phyloP scores from a whole-genome alignment of 1,140 invertebrate genomes.

The Magallana ariakensis region DNA sequence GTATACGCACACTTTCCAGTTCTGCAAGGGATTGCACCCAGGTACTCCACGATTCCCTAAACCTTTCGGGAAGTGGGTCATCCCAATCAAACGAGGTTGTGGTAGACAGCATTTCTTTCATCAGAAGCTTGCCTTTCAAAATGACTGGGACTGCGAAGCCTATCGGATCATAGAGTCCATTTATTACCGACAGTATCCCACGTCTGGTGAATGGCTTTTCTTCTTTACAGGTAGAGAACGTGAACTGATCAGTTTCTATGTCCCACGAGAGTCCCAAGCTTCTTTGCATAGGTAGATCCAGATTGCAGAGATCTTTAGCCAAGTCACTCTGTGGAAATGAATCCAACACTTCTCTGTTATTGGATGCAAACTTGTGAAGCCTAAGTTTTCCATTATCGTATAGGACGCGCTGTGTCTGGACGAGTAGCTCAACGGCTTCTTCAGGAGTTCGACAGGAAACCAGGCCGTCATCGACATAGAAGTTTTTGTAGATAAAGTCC shows the following conservation, averaged over 20 bases:
- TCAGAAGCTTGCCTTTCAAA: slow-evolving; percentile 34
- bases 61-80: background rate
- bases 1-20: slow-evolving; percentile 41
- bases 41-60: background rate
- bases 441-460: slow-evolving; percentile 1
- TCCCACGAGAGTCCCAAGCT: slow-evolving; percentile 55
- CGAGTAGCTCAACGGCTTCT: slow-evolving; percentile 39
- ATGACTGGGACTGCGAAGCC: slow-evolving; percentile 39
- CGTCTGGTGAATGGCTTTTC: slow-evolving; percentile 52
- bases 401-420: slow-evolving; percentile 43
- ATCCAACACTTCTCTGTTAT: slow-evolving; percentile 34
- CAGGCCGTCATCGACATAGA: slow-evolving; percentile 35
- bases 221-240: slow-evolving; percentile 17
- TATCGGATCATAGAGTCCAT: slow-evolving; percentile 43
- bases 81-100: slow-evolving; percentile 18
- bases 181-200: slow-evolving; percentile 49
- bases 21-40: slow-evolving; percentile 19
- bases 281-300: slow-evolving; percentile 49
- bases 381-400: slow-evolving; percentile 36
- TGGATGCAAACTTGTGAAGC: slow-evolving; percentile 55
- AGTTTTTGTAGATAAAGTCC: slow-evolving; percentile 8
- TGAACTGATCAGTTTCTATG: slow-evolving; percentile 49
- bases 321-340: slow-evolving; percentile 42
- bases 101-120: slow-evolving; percentile 27
- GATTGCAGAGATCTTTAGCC: slow-evolving; percentile 37